Base-by-base conservation (phyloP, 2,797 vertebrate species). In the Sebastes iracundus region DNA sequence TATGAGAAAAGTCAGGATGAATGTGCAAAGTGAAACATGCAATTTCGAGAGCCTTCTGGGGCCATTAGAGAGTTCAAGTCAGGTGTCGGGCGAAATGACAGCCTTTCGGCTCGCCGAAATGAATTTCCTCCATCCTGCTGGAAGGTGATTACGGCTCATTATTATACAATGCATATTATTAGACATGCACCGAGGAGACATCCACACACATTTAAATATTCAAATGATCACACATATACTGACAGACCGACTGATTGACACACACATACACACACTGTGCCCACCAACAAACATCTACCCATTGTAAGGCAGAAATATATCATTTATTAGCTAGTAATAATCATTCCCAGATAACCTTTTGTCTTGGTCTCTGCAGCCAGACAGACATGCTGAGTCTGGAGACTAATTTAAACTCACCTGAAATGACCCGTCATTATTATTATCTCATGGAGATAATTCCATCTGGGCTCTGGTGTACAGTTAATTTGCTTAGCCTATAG, bases 61-160 rank as follows among this genome's bases (percentile, higher is more conserved):
- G 58, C 72, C 46, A 81, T 91, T 77, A 85, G 46, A 11, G 59
- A 63, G 67, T 75, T 79, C 25, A 22, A 74, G 66, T 79, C 80
- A 73, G 66, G 75, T 72, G 82, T 76, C 64, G 60, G 59, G 69
- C 71, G 58, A 80, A 83, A 82, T 81, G 88, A 79, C 84, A 87
- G 78, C 65, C 71, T 84, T 79, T 84, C 56, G 81, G 69, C 79
- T 84, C 71, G 72, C 20, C 30, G 55, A 74, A 86, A 87, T 88
- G 1, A 74, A 77, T 85, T 82, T 27, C 72, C 65, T 75, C 68
- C 81, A 56, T 79, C 59, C 85, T 88, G 84, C 86, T 68, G 79
- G 72, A 81, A 72, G 66, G 60, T 82, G 85, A 88, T 91, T 88
- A 83, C 7, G 1, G 70, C 80, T 88, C 78, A 80, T 85, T 86